Evolutionary conservation across 1,140 invertebrate species (phyloP).

Genomic region (Drosophila albomicans): DNA sequence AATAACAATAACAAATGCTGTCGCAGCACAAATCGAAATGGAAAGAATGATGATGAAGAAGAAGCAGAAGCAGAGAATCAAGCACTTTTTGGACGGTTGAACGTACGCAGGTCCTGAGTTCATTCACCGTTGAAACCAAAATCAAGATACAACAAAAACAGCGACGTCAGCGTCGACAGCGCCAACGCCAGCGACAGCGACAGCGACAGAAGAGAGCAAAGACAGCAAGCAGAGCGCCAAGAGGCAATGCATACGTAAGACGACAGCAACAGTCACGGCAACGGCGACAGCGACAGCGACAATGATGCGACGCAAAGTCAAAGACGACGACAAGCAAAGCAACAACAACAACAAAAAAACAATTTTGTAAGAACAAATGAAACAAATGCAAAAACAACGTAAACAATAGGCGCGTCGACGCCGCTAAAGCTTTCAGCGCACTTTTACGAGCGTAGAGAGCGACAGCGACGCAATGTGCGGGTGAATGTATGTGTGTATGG

Average conservation of each 20-base stretch:
- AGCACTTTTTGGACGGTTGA: conserved; percentile 79
- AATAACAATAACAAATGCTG: conserved; percentile 49
- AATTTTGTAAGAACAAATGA: conserved; percentile 72
- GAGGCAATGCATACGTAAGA: conserved; percentile 48
- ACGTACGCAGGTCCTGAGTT: conserved; percentile 81
- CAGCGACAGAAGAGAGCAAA: conserved; percentile 17
- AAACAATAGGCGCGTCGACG: conserved; percentile 47
- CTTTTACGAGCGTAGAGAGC: conserved; percentile 22
- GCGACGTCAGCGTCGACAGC: conserved; percentile 47
- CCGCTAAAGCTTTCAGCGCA: conserved; percentile 68
- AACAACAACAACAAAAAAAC: conserved; percentile 36
- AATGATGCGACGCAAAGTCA: conserved; percentile 51
- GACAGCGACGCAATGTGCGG: conserved; percentile 3
- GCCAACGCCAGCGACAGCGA: conserved; percentile 43
- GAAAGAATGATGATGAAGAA: conserved; percentile 13
- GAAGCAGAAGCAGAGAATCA: conserved; percentile 8
- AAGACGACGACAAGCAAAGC: conserved; percentile 15
- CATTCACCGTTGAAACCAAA: conserved; percentile 83
- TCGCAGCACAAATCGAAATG: conserved; percentile 23
- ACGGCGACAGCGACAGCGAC: conserved; percentile 33
- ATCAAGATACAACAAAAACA: conserved; percentile 75
- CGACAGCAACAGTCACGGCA: background rate
- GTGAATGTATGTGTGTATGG: background rate
- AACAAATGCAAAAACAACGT: conserved; percentile 57
- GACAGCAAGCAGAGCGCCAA: background rate